These are phyloP conservation scores for Podarcis siculus DNA, from an alignment of 2,797 vertebrate genomes.

Conservation along the genomic window DNA sequence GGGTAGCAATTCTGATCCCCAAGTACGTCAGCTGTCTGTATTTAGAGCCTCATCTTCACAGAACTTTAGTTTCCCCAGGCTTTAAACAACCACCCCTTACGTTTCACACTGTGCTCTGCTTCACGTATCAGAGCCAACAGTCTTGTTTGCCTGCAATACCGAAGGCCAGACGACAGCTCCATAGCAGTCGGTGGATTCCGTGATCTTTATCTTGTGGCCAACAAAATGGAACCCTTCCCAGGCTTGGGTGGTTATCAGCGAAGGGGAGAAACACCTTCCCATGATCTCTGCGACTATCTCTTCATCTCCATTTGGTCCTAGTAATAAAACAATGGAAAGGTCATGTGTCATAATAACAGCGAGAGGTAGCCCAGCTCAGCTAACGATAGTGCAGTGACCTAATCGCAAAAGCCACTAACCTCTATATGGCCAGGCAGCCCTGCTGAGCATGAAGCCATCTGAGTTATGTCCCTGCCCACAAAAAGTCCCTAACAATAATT, in stretches of 20 bases:
- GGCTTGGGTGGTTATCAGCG: constrained; percentile 73
- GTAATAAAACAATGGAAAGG: constrained; percentile 52
- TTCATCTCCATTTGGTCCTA: constrained; percentile 74
- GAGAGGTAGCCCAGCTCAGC: neutral
- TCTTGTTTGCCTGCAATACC: constrained; percentile 72
- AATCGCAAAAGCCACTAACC: neutral
- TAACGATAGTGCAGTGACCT: neutral
- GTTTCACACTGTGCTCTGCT: neutral
- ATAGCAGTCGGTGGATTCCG: constrained; percentile 89
- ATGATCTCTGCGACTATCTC: constrained; percentile 86
- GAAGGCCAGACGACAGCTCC: constrained; percentile 97
- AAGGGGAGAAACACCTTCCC: constrained; percentile 83
- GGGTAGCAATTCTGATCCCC: too few species aligned
- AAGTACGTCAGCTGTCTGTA: too few species aligned
- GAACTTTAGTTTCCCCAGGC: neutral
- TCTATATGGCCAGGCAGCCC: neutral
- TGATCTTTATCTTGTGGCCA: constrained; percentile 89
- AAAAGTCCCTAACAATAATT: constrained; percentile 20
- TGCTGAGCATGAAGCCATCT: neutral
- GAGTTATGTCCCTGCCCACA: constrained; percentile 20
- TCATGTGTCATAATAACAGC: neutral
- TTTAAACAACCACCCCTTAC: neutral
- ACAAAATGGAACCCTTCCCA: constrained; percentile 93
- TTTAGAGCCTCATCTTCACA: neutral
- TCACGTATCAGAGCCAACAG: neutral